Base-by-base conservation (phyloP, 2,888 invertebrate genomes). In the Oasisia sp. region DNA sequence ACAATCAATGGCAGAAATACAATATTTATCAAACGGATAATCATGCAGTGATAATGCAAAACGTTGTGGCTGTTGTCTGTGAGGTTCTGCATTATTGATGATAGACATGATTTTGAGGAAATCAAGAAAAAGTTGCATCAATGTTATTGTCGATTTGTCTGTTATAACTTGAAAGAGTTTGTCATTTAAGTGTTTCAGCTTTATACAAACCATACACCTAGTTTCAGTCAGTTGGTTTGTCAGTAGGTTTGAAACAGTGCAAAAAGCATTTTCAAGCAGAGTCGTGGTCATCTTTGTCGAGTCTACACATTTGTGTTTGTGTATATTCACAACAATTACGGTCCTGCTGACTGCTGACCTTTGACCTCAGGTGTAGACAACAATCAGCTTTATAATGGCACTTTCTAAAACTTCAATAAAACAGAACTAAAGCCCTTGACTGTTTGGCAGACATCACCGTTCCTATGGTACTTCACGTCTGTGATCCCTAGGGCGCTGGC, bases 401-500 rank as follows among this genome's bases (percentile, higher is more conserved):
- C 74, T 74, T 27, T 74, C 74, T 27, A 19, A 74, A 74, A 19
- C 1, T 74, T 74, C 2, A 74, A 27, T 19, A 74, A 74, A 74
- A 4, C 14, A 19, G 74, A 50, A 50, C 50, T 74, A n/a, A 74
- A 19, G 14, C 14, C 93, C 92, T 92, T 92, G 32, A 91, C 91
- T 19, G 44, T 14, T 89, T 4, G 14, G 11, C 93, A 95, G 94
- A 96, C 96, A 32, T 94, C 94, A 11, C 99, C 99, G 93, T 99
- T 99, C 96, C 96, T 98, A 1, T 99, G 99, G 99, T 99, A 99
- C 96, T 99, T 99, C 96, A 99, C 99, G 96, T 99, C 99, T 0
- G 99, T 99, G 0, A 97, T 99, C 89, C 99, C 99, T 0, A 97
- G 99, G 92, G 98, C 98, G 0, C 97, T 99, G 96, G 98, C 98